A percentile compares a stretch with the other conserved stretches of the same genome.
These are phyloP conservation scores for Ibidorhyncha struthersii DNA, from an alignment of 2,113 vertebrate species.

Conservation along the genomic window DNA sequence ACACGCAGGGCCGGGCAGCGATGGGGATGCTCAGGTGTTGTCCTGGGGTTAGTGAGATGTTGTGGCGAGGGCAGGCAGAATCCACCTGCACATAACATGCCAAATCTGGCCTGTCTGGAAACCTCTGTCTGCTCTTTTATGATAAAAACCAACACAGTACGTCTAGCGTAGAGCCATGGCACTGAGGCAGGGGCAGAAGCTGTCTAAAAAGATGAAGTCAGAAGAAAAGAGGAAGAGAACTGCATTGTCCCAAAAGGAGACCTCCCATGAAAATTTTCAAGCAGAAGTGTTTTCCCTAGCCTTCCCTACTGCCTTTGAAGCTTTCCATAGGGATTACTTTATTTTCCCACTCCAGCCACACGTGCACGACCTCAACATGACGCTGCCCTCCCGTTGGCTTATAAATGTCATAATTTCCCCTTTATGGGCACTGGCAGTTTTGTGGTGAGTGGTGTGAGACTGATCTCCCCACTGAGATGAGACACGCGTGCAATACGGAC, in stretches of 20 bases:
- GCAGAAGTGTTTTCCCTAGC: neutral
- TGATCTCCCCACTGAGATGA: neutral
- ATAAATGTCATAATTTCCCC: neutral
- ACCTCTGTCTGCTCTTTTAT: neutral
- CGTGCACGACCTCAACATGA: accelerated
- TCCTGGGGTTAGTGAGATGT: neutral
- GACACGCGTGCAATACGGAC: accelerated
- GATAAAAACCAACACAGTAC: accelerated
- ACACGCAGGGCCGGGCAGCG: neutral
- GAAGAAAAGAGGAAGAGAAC: neutral
- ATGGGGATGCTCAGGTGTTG: neutral
- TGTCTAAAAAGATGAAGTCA: neutral
- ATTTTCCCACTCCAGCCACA: neutral
- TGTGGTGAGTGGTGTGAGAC: neutral
- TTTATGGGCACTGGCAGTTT: neutral
- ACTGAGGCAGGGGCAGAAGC: neutral
- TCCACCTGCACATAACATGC: accelerated
- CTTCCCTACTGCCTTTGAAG: neutral
- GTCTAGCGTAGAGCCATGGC: accelerated
- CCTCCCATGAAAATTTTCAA: neutral
- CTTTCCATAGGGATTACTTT: neutral
- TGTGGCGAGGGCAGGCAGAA: neutral
- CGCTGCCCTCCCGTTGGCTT: accelerated
- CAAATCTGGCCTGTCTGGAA: neutral
- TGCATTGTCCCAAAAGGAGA: neutral